These are phyloP conservation scores for Eidolon helvum DNA, from an alignment of 2,113 vertebrate genomes.

Conservation along the genomic window DNA sequence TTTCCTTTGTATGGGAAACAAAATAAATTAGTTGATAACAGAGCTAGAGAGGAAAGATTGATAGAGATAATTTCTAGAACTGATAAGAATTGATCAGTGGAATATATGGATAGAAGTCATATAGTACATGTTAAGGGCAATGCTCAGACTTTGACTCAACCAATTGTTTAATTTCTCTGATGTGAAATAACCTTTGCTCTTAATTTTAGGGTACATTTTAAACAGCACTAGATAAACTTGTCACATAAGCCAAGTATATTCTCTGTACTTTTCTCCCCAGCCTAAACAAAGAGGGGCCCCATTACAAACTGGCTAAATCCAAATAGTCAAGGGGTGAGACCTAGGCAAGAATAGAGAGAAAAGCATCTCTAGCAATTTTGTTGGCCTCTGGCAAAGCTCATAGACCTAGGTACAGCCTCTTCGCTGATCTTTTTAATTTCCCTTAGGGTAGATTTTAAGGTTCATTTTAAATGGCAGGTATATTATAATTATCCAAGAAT, in stretches of 20 bases:
- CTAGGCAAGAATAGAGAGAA: not conserved
- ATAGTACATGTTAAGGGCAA: not conserved
- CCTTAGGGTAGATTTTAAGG: not conserved
- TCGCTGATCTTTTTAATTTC: not conserved
- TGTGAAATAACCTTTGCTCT: slow-evolving; percentile 10
- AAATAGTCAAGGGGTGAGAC: not conserved
- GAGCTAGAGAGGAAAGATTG: not conserved
- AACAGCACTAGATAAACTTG: not conserved
- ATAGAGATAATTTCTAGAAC: not conserved
- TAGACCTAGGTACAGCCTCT: not conserved
- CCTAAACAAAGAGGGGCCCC: not conserved
- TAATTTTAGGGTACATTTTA: slow-evolving; percentile 7
- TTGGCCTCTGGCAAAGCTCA: not conserved
- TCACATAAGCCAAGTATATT: not conserved
- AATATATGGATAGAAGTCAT: not conserved
- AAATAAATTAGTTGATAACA: not conserved
- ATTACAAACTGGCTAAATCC: not conserved
- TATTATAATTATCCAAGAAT: not conserved
- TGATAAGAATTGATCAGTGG: not conserved
- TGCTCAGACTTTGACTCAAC: not conserved
- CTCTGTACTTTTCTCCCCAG: not conserved
- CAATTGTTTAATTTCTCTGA: not conserved
- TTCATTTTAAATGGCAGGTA: not conserved
- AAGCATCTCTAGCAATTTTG: not conserved
- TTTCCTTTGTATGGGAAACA: not conserved